Evolutionary conservation across 1,140 invertebrate genomes (phyloP).

Genomic region (Teleopsis dalmanni): DNA sequence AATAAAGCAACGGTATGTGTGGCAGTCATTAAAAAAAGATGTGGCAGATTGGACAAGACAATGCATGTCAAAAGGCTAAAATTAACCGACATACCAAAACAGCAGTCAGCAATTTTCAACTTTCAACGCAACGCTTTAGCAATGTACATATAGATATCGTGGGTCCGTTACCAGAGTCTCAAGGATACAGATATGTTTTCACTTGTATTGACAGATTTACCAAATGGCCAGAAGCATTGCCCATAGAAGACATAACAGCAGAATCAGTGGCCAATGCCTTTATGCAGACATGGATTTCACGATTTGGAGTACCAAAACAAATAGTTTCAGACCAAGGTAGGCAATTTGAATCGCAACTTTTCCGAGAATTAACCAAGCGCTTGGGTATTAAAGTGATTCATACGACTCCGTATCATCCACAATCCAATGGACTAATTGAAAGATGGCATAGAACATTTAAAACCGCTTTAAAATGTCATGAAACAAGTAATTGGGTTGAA

Average conservation of each 20-base stretch:
- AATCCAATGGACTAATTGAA: conserved; percentile 42
- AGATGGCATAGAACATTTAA: conserved; percentile 44
- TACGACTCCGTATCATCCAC: conserved; percentile 41
- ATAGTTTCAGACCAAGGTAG: conserved; percentile 41
- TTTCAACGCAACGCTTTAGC: background rate
- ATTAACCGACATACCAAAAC: background rate
- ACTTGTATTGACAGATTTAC: conserved; percentile 42
- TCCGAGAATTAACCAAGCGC: conserved; percentile 8
- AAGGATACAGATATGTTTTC: conserved; percentile 32
- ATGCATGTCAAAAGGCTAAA: conserved; percentile 5
- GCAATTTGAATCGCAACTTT: conserved; percentile 35
- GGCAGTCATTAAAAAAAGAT: too few relatives aligned
- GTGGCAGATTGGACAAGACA: too few relatives aligned
- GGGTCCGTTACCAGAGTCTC: conserved; percentile 23
- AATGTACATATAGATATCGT: conserved; percentile 3
- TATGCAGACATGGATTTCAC: conserved; percentile 30
- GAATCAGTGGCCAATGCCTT: conserved; percentile 21
- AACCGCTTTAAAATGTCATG: conserved; percentile 22
- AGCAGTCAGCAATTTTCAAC: background rate
- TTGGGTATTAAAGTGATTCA: conserved; percentile 18
- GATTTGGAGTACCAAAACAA: conserved; percentile 24
- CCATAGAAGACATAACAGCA: conserved; percentile 25
- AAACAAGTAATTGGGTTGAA: conserved; percentile 13
- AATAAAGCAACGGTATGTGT: too few relatives aligned
- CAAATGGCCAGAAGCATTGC: conserved; percentile 39